Base-by-base conservation (phyloP, 1,140 invertebrate genomes). In the Sinella curviseta region DNA sequence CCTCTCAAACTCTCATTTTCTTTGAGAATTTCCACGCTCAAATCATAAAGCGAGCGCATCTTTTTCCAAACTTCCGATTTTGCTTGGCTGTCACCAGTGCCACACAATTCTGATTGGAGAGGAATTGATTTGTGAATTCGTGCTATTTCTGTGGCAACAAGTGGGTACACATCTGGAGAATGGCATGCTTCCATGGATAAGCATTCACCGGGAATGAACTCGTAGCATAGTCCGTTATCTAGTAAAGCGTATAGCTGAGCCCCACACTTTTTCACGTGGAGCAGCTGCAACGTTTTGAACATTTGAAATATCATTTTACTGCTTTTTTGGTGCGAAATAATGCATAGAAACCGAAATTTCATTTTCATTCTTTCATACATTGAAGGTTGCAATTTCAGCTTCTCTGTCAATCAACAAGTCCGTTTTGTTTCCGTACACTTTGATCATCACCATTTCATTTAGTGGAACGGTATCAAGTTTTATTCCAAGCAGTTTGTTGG, bases 361-460 rank as follows among this genome's bases (percentile, higher is more conserved):
- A n/a, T n/a, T n/a, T n/a, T n/a, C n/a, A n/a, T n/a, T n/a, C 48
- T 54, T 48, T 67, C 70, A 16, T 87, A 92, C 90, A 87, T 87
- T 84, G 83, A 93, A 92, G 84, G 91, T 92, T 83, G 86, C 90
- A 65, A 91, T 91, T 83, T 97, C 95, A 80, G 91, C 91, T 85
- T 93, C 91, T 84, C 96, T 89, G 88, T 98, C 94, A 85, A 98
- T 97, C 76, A 98, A 90, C 80, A 95, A 88, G 87, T 98, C 95
- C 0, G 96, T 97, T 86, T 96, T 96, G 81, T 94, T 91, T 4
- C 97, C 97, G 90, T 97, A 98, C 81, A 98, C 91, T 82, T 96
- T 90, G n/a, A 98, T 90, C 1, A 98, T 88, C 0, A 98, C 89
- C 85, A 95, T 92, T 83, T 94, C 92, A 83, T 94, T 91, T 77